These are phyloP conservation scores for Orthosia cruda DNA, from an alignment of 2,888 invertebrate species.

Conservation along the genomic window DNA sequence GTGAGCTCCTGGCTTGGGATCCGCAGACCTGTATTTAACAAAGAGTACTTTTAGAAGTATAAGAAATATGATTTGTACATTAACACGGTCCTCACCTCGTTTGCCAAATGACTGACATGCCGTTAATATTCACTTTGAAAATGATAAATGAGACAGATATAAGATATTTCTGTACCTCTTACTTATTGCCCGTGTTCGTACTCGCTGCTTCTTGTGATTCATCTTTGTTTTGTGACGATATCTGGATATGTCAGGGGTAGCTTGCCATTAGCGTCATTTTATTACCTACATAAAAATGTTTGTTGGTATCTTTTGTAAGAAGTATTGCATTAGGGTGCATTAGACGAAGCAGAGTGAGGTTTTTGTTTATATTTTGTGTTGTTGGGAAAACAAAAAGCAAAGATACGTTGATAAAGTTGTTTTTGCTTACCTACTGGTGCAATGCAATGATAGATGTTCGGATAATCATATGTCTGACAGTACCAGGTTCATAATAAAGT, in stretches of 20 bases:
- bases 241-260: conserved; percentile 25
- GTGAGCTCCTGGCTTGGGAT: no score
- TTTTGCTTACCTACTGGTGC: background rate
- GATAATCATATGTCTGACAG: background rate
- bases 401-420: background rate
- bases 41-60: conserved; percentile 12
- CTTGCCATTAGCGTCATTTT: conserved; percentile 36
- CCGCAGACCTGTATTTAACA: no score
- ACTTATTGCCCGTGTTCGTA: conserved; percentile 38
- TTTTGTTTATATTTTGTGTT: background rate
- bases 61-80: conserved; percentile 42
- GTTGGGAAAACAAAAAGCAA: background rate
- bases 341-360: background rate
- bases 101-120: conserved; percentile 61
- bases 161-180: conserved; percentile 47
- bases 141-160: conserved; percentile 64
- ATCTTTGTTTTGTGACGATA: conserved; percentile 61
- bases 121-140: conserved; percentile 58
- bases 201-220: conserved; percentile 42
- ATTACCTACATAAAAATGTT: background rate
- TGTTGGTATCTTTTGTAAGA: background rate
- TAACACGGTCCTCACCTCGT: conserved; percentile 46
- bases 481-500: background rate
- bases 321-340: background rate
- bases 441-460: background rate